These are phyloP conservation scores for Selenia dentaria DNA, from an alignment of 2,888 invertebrate genomes.

Conservation along the genomic window DNA sequence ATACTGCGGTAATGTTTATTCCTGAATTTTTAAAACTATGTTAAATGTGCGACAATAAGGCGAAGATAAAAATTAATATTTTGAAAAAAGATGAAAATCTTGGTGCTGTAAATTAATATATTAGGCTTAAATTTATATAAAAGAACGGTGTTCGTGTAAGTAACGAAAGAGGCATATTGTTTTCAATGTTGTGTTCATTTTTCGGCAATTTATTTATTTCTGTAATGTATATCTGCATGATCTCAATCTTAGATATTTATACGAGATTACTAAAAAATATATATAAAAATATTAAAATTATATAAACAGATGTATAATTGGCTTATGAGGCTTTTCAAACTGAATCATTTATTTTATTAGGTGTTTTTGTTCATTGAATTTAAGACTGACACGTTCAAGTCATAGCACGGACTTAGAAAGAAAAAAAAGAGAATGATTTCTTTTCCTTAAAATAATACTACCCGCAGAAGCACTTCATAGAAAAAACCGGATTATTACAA, in stretches of 20 bases:
- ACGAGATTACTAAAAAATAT: conserved; percentile 75
- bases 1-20: conserved; percentile 78
- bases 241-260: conserved; percentile 83
- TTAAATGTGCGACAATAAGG: conserved; percentile 83
- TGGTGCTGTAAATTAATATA: conserved; percentile 85
- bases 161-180: conserved; percentile 82
- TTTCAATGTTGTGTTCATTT: conserved; percentile 81
- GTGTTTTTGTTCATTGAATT: conserved; percentile 68
- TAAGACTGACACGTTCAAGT: conserved; percentile 74
- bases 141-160: conserved; percentile 79
- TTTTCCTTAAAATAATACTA: conserved; percentile 46
- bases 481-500: conserved; percentile 28
- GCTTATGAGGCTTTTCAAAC: conserved; percentile 80
- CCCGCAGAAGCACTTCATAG: conserved; percentile 66
- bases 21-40: conserved; percentile 79
- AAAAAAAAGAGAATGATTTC: conserved; percentile 44
- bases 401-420: conserved; percentile 70
- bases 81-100: conserved; percentile 82
- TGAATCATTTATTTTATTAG: conserved; percentile 58
- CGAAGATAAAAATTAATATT: conserved; percentile 79
- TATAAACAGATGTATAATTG: conserved; percentile 79
- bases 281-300: conserved; percentile 63
- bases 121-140: conserved; percentile 83
- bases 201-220: conserved; percentile 80
- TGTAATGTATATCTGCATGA: conserved; percentile 78